These are phyloP conservation scores for Calyptomena viridis DNA, from an alignment of 2,113 vertebrate genomes.

Conservation along the genomic window DNA sequence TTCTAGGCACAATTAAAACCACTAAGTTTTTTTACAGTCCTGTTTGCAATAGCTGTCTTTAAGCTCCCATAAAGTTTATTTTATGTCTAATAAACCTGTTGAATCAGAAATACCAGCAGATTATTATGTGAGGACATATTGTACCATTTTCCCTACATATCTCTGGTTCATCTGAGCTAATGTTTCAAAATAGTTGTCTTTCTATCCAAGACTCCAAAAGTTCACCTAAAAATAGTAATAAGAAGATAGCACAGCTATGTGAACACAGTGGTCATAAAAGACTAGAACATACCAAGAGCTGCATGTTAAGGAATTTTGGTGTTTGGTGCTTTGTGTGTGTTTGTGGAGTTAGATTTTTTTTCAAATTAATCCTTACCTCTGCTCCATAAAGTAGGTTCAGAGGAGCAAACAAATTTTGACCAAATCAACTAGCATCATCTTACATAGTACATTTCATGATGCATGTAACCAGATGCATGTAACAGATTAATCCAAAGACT, in stretches of 20 bases:
- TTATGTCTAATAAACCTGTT: background rate
- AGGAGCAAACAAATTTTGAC: background rate
- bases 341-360: background rate
- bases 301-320: background rate
- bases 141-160: background rate
- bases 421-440: background rate
- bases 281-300: background rate
- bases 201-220: background rate
- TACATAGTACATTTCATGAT: background rate
- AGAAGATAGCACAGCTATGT: background rate
- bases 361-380: background rate
- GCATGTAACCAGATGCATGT: background rate
- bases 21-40: background rate
- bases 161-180: background rate
- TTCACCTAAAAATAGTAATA: background rate
- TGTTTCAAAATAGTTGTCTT: background rate
- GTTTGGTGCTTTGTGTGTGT: accelerated
- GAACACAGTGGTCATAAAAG: background rate
- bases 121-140: background rate
- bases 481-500: background rate
- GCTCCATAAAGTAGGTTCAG: background rate
- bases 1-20: background rate
- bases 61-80: background rate
- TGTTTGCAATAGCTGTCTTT: background rate
- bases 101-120: background rate